Conservation (phyloP, 2,888 invertebrate species). For the Netelia fuscicornis region DNA sequence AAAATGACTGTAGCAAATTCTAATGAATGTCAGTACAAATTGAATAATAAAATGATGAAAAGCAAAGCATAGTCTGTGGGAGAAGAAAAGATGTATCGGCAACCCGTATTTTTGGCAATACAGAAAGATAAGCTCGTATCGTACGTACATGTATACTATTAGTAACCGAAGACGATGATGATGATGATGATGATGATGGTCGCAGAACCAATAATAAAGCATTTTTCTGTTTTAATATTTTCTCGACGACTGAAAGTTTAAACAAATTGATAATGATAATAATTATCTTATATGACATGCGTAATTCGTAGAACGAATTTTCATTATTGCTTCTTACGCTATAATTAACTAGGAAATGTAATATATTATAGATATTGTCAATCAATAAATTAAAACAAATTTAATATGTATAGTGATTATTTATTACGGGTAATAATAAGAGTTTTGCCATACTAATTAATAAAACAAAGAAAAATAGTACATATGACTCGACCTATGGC, state of each 20-base stretch:
- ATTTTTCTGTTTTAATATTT: constrained; percentile 77
- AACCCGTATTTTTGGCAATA: constrained; percentile 83
- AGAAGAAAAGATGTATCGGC: constrained; percentile 67
- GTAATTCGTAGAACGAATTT: constrained; percentile 82
- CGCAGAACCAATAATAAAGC: constrained; percentile 70
- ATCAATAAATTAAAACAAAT: constrained; percentile 77
- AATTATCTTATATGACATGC: constrained; percentile 75
- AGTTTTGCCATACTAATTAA: neutral
- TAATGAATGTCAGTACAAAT: constrained; percentile 84
- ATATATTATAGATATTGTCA: constrained; percentile 80
- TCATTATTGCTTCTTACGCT: constrained; percentile 82
- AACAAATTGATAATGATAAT: constrained; percentile 73
- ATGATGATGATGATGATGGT: constrained; percentile 66
- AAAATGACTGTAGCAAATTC: constrained; percentile 79
- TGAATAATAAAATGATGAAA: constrained; percentile 74
- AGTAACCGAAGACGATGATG: constrained; percentile 45
- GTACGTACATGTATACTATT: constrained; percentile 61
- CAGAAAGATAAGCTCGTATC: constrained; percentile 70
- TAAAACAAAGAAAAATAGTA: neutral
- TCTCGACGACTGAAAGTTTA: constrained; percentile 82
- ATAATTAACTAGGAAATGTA: constrained; percentile 79
- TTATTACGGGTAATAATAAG: neutral
- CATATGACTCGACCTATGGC: neutral
- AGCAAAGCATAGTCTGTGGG: constrained; percentile 68
- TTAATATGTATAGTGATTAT: constrained; percentile 48